Evolutionary conservation across 2,888 invertebrate species (phyloP).

Genomic region (Prosapia bicincta): DNA sequence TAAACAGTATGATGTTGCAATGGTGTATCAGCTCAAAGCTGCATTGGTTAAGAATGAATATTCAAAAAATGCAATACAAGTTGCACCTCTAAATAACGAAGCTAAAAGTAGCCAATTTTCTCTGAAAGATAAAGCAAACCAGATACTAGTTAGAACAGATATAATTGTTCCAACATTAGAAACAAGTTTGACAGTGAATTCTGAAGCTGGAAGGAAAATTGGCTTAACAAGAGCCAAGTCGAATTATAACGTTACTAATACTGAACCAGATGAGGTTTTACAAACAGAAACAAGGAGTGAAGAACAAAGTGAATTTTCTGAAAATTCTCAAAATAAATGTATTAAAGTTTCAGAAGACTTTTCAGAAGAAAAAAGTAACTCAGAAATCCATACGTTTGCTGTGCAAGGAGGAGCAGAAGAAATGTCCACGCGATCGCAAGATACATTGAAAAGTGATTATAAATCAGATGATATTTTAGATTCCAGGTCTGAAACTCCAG

Average conservation of each 20-base stretch:
- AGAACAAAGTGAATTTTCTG: background rate
- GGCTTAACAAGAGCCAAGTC: slow-evolving; percentile 10
- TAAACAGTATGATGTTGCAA: slow-evolving; percentile 46
- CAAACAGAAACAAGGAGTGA: background rate
- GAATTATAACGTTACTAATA: background rate
- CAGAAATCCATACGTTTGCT: slow-evolving; percentile 46
- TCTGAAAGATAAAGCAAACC: slow-evolving; percentile 12
- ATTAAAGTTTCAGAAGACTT: background rate
- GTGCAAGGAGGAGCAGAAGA: slow-evolving; percentile 49
- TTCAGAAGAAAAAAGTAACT: slow-evolving; percentile 23
- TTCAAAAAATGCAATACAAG: background rate
- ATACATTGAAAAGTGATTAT: slow-evolving; percentile 16
- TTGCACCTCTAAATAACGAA: background rate
- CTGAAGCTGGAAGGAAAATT: slow-evolving; percentile 11
- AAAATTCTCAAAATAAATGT: background rate
- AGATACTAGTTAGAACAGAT: slow-evolving; percentile 17
- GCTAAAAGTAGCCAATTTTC: slow-evolving; percentile 5
- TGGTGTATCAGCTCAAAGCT: slow-evolving; percentile 47
- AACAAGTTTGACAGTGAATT: slow-evolving; percentile 14
- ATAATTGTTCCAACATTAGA: slow-evolving; percentile 20
- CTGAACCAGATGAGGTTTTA: background rate
- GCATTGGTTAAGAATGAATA: slow-evolving; percentile 36
- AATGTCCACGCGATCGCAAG: slow-evolving; percentile 39
- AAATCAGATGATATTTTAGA: slow-evolving; percentile 17
- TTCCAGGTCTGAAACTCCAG: slow-evolving; percentile 28